Conservation (phyloP, 2,113 vertebrate species). For the Bettongia penicillata region DNA sequence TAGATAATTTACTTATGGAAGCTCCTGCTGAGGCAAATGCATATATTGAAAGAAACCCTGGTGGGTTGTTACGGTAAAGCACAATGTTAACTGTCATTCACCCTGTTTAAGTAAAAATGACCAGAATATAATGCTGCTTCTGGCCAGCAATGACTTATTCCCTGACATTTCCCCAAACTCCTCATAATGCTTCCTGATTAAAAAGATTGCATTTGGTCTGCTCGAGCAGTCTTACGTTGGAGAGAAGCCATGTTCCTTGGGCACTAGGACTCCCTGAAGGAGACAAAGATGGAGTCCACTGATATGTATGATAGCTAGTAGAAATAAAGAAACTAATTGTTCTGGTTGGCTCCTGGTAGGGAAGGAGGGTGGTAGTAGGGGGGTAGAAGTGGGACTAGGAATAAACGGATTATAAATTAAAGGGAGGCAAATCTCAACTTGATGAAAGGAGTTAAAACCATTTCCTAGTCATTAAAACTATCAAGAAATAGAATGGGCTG, state of each 20-base stretch:
- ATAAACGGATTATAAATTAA: not conserved
- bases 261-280: not conserved
- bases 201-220: not conserved
- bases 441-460: not conserved
- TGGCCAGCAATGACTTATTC: not conserved
- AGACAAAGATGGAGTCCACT: not conserved
- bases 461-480: not conserved
- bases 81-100: not conserved
- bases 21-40: not conserved
- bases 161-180: not conserved
- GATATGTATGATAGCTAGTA: not conserved
- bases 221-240: not conserved
- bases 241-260: not conserved
- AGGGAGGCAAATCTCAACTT: not conserved
- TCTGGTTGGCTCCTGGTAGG: not conserved
- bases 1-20: not conserved
- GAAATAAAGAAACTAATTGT: not conserved
- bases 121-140: not conserved
- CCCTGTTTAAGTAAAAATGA: not conserved
- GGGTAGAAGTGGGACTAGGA: not conserved
- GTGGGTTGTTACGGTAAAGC: not conserved
- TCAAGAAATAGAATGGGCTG: not conserved
- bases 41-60: not conserved
- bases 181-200: not conserved
- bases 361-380: too few species aligned